Evolutionary conservation across 2,113 vertebrate species (phyloP), one percentile per base, ranked within the genome.

Genomic region (Lagopus muta): DNA sequence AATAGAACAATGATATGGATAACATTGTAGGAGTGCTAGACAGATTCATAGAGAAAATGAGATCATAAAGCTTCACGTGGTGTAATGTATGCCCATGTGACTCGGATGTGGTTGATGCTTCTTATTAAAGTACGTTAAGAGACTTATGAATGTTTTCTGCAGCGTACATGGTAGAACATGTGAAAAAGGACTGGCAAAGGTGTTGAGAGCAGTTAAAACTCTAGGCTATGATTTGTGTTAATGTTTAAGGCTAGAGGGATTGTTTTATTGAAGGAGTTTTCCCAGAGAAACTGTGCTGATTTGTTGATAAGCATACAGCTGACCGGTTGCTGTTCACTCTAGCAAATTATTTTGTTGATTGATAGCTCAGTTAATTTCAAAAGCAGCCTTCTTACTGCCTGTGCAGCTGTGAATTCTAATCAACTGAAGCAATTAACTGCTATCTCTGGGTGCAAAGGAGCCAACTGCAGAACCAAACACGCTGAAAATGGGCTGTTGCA

Each of bases 321-420:
- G 88, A 96, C 55, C 3, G 22, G 58, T 88, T 94, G 61, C 84
- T 95, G 96, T 97, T 90, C 54, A 66, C 38, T 90, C 73, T 52
- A 82, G 64, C 77, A 95, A 95, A 92, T 93, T 88, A 88, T 87
- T 96, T 45, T 79, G 93, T 76, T 92, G 94, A 94, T 88, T 93
- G 94, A 95, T 96, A 94, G 91, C 67, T 61, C 82, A 58, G 60
- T 91, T 97, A 89, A 94, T 97, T 96, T 92, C 89, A 72, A 80
- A 89, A 87, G 72, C 27, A 94, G 65, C 65, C 58, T 89, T 90
- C 94, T 86, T 76, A 40, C 61, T 82, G 76, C 80, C 82, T 74
- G 88, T 93, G 91, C 97, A 97, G 96, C 96, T 97, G 97, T 73
- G 90, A 96, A 66, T 88, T 76, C 88, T 96, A 97, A 97, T 97